Evolutionary conservation across 2,797 vertebrate species (phyloP).

Genomic region (Cynopterus sphinx): DNA sequence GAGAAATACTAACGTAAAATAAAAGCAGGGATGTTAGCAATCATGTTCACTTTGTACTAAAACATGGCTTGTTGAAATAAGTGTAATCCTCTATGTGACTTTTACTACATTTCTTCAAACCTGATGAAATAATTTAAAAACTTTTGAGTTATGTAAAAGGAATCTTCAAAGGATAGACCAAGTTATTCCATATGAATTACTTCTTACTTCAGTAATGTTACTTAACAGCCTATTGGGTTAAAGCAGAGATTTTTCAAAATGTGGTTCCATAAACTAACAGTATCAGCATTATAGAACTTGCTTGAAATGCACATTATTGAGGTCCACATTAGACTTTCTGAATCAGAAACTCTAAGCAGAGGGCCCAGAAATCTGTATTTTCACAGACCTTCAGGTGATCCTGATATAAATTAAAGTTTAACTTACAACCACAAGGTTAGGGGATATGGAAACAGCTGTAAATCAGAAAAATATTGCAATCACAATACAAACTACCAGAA

Average conservation of each 20-base stretch:
- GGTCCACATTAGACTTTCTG: background rate
- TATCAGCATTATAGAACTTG: background rate
- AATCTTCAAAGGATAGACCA: background rate
- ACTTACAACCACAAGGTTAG: background rate
- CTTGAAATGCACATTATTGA: background rate
- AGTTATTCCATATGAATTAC: background rate
- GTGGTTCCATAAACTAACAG: background rate
- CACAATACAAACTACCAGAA: background rate
- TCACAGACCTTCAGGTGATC: background rate
- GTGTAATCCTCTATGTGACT: background rate
- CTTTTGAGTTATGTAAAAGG: background rate
- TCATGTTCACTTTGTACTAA: background rate
- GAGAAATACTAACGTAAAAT: constrained; percentile 6
- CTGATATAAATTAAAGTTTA: background rate
- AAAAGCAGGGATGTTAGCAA: constrained; percentile 21
- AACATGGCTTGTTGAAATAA: background rate
- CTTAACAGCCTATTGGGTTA: background rate
- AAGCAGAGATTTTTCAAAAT: background rate
- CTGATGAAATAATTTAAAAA: constrained; percentile 3
- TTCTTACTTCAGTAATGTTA: background rate
- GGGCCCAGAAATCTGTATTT: constrained; percentile 21
- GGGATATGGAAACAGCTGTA: background rate
- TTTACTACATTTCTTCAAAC: background rate
- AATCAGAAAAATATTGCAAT: background rate
- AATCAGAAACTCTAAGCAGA: background rate